Base-by-base conservation (phyloP, 2,797 vertebrate genomes). In the Chaenodraco wilsoni region DNA sequence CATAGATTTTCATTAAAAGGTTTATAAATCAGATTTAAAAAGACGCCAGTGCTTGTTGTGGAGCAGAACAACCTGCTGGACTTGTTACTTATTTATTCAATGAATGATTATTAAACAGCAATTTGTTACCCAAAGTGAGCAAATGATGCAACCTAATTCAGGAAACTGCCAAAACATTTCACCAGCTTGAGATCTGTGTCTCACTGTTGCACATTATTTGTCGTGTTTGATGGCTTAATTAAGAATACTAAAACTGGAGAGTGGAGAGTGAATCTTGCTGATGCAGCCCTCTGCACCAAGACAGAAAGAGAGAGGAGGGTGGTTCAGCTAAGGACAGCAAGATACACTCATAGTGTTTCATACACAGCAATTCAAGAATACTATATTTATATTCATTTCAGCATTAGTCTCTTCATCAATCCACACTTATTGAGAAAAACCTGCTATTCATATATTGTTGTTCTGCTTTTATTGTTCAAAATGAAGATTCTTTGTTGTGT, bases 281-380 rank as follows among this genome's bases (percentile, higher is more conserved):
- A 92, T 88, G 87, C 89, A 88, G 85, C 73, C 71, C 79, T 91
- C 84, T 92, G 89, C 89, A 89, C 79, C 69, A 76, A 81, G 78
- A 78, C 46, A 65, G 40, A 44, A 57, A 71, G 44, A 51, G 67
- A 56, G 69, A 37, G 50, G 65, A 78, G 37, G 82, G 83, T 51
- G 63, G 86, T 90, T 90, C 82, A 88, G 51, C 64, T 84, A 10
- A 86, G 85, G 82, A 87, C 65, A 82, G n/a, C 1, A 4, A 55
- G 49, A 41, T 66, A 55, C 64, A 83, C 7, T 33, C 67, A 4
- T 61, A 72, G 14, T 69, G 62, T 60, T 55, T 65, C 19, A 73
- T 75, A 57, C 69, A 54, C 50, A 61, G 66, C 49, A 67, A 69
- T 78, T 51, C 16, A 55, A 41, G 9, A 48, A 33, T 13, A 59